Percentiles rank a stretch among this genome's conserved stretches.
Evolutionary conservation across 2,797 vertebrate genomes (phyloP).

Genomic region (Cichlasoma orientale): DNA sequence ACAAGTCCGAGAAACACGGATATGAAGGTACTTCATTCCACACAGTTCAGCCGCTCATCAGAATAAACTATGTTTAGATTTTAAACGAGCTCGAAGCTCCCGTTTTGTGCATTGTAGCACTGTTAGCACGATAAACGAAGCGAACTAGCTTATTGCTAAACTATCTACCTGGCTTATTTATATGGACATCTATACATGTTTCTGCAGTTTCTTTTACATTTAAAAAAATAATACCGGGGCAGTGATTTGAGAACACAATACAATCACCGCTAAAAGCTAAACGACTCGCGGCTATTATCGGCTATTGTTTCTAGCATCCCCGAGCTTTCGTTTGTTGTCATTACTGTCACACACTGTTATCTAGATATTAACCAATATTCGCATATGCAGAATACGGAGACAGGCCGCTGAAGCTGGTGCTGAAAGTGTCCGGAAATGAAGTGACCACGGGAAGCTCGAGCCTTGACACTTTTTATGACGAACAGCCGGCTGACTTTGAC

Average conservation of each 20-base stretch:
- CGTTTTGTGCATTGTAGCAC: not conserved
- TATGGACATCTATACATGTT: not conserved
- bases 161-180: not conserved
- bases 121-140: not conserved
- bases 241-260: accelerated
- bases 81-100: accelerated
- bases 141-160: not conserved
- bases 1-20: conserved; percentile 92
- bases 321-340: not conserved
- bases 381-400: conserved; percentile 85
- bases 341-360: not conserved
- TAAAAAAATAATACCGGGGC: not conserved
- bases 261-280: not conserved
- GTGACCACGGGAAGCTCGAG: conserved; percentile 92
- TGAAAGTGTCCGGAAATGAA: conserved; percentile 95
- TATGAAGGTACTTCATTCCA: conserved; percentile 84
- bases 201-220: not conserved
- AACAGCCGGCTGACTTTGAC: conserved; percentile 86
- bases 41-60: accelerated
- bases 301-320: not conserved
- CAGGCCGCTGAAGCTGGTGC: conserved; percentile 93
- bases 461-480: conserved; percentile 87
- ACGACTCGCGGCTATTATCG: not conserved
- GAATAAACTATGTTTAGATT: not conserved
- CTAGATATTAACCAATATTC: accelerated